Evolutionary conservation across 2,888 invertebrate species (phyloP).

Genomic region (Bruchidius siliquastri): DNA sequence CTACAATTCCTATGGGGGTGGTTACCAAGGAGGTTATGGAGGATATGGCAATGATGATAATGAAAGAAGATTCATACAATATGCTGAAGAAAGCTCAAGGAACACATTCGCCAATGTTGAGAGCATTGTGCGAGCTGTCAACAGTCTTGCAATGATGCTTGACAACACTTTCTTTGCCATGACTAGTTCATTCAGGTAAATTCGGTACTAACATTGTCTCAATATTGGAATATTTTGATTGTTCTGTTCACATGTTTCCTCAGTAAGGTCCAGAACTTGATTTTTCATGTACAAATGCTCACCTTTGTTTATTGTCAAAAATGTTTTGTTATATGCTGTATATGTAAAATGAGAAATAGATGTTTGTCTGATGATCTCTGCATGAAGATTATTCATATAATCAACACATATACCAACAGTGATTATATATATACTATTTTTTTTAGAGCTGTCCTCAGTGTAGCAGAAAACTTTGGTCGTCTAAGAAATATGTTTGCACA

Average conservation of each 20-base stretch:
- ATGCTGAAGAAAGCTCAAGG: constrained; percentile 87
- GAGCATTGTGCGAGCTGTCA: constrained; percentile 76
- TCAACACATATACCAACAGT: too few species aligned
- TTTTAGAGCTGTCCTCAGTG: constrained; percentile 81
- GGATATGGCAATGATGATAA: constrained; percentile 47
- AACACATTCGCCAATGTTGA: constrained; percentile 95
- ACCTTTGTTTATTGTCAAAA: too few species aligned
- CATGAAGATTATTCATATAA: too few species aligned
- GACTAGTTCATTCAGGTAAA: constrained; percentile 70
- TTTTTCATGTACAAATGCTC: too few species aligned
- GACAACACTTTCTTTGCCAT: constrained; percentile 95
- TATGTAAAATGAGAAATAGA: too few species aligned
- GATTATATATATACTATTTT: not conserved
- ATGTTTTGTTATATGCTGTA: too few species aligned
- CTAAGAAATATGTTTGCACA: constrained; percentile 79
- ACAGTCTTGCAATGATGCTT: constrained; percentile 92
- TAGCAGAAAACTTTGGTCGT: constrained; percentile 90
- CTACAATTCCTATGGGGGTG: constrained; percentile 38
- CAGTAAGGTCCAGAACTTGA: too few species aligned
- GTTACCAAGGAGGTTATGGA: constrained; percentile 35
- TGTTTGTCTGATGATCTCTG: too few species aligned
- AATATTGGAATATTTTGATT: too few species aligned
- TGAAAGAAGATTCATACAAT: constrained; percentile 74
- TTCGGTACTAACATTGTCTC: too few species aligned
- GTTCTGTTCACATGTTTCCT: too few species aligned